Evolutionary conservation across 1,140 invertebrate species (phyloP).

Genomic region (Laupala kohalensis): DNA sequence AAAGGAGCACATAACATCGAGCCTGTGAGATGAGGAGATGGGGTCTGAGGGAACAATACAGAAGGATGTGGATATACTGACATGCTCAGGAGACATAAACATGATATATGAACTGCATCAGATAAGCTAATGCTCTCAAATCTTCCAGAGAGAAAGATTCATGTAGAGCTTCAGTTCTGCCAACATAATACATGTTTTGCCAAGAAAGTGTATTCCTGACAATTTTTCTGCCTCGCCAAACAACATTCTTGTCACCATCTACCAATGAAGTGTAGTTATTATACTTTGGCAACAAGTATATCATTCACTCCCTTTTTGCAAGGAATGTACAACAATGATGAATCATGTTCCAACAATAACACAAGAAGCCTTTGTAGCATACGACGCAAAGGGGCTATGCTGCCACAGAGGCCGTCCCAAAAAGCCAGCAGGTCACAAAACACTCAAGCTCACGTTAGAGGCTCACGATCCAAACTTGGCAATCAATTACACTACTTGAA

Average conservation of each 20-base stretch:
- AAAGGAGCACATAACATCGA: constrained; percentile 14
- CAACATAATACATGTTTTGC: background rate
- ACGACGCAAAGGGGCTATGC: background rate
- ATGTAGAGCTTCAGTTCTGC: background rate
- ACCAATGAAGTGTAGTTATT: background rate
- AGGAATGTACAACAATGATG: constrained; percentile 3
- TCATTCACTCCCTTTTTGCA: background rate
- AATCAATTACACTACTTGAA: no score
- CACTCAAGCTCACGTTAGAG: background rate
- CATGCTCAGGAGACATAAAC: constrained; percentile 4
- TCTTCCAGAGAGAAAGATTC: background rate
- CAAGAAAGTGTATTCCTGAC: background rate
- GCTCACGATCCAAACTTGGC: no score
- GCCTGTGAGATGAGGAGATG: constrained; percentile 6
- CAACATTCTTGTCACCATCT: background rate
- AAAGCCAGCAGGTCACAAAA: background rate
- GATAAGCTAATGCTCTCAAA: constrained; percentile 3
- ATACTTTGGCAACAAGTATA: background rate
- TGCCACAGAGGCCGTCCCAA: background rate
- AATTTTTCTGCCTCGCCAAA: background rate
- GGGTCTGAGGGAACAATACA: background rate
- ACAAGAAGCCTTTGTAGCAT: constrained; percentile 4
- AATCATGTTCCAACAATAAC: constrained; percentile 5
- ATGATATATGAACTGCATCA: background rate
- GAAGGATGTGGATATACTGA: background rate